phyloP scores from a whole-genome alignment of 2,888 invertebrate genomes.

The Synanthedon andrenaeformis region DNA sequence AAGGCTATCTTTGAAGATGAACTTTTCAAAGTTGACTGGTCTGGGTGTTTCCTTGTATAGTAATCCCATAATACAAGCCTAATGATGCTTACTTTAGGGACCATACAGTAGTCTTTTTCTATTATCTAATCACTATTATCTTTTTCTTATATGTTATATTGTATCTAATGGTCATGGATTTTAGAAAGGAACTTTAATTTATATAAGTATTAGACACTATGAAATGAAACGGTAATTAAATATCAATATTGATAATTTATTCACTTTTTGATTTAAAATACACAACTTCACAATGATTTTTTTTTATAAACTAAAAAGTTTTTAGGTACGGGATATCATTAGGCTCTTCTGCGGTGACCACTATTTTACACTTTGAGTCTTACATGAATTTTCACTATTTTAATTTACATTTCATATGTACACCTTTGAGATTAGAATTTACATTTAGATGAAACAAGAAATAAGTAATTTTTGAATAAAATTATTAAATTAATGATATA shows the following conservation, averaged over 20 bases:
- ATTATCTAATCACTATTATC: no score
- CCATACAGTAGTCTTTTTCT: not conserved
- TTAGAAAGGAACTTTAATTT: not conserved
- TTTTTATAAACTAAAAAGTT: slow-evolving; percentile 64
- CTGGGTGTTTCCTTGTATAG: no score
- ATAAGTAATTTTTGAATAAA: slow-evolving; percentile 8
- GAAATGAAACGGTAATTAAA: slow-evolving; percentile 35
- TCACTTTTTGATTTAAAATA: slow-evolving; percentile 71
- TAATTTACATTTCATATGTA: slow-evolving; percentile 52
- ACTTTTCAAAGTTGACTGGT: no score
- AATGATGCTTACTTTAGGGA: no score
- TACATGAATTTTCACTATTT: slow-evolving; percentile 45
- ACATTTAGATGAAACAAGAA: slow-evolving; percentile 26
- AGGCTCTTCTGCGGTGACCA: slow-evolving; percentile 53
- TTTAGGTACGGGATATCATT: slow-evolving; percentile 62
- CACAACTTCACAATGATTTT: slow-evolving; percentile 68
- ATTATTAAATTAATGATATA: no score
- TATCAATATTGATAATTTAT: slow-evolving; percentile 71
- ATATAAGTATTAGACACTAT: not conserved
- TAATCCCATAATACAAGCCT: no score
- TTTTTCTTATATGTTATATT: not conserved
- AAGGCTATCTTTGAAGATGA: no score
- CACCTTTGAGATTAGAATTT: slow-evolving; percentile 39
- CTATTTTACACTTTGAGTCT: slow-evolving; percentile 48
- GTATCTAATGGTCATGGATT: not conserved